Base-by-base conservation (phyloP, 2,113 vertebrate genomes). In the Riparia riparia region DNA sequence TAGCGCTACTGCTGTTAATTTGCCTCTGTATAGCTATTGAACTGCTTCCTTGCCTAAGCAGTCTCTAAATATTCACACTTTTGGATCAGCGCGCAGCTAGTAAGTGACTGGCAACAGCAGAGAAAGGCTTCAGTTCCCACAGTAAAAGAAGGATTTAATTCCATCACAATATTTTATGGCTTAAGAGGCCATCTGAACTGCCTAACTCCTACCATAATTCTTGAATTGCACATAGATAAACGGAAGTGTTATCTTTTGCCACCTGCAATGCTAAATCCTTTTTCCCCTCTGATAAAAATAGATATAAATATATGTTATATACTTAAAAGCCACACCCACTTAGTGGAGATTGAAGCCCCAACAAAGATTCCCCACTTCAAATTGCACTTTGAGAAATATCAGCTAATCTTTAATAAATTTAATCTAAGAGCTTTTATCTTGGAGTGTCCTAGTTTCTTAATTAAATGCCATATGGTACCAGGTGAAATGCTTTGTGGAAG, bases 391-490 rank as follows among this genome's bases (percentile, higher is more conserved):
- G 25, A 86, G 53, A 94, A 63, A 37, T 82, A 72, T 50, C 32
- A 42, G 70, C 82, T 89, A 79, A 71, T 82, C 91, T 91, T 89
- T 49, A 87, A 82, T 64, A 86, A 78, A 70, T 72, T 64, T 79
- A 74, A 78, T 74, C 47, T 16, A 69, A 82, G 37, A 54, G 9
- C 34, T 83, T 86, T 57, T 86, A 51, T 84, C 17, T 79, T 82
- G 18, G 47, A 63, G 17, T 82, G 60, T 72, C 84, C 70, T 57
- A 56, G 31, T 92, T 97, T 91, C 93, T 79, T 89, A 84, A 94
- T 87, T 84, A 86, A 93, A 79, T 65, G n/a, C 69, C 65, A 64
- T 84, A 85, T 89, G 84, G 65, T 72, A 56, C 51, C 60, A 95
- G 91, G 64, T 93, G 69, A 96, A 91, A 54, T 61, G 77, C 37